A percentile compares a stretch with the other conserved stretches of the same genome.
Conservation (phyloP, 2,888 invertebrate species). For the Coecobrya sp. region DNA sequence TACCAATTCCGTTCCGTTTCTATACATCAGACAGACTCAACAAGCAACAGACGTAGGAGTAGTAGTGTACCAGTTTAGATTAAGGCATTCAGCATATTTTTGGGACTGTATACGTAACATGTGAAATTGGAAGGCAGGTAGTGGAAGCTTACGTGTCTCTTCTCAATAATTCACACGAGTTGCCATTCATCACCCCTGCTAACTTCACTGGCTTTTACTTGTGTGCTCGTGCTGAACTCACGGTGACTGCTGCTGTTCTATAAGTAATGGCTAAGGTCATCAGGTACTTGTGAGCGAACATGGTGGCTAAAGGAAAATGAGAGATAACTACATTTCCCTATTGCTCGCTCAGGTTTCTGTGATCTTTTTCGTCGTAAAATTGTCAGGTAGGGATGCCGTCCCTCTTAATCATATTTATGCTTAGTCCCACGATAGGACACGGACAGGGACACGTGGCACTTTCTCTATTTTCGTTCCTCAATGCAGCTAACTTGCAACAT, state of each 20-base stretch:
- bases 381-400: neutral
- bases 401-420: slow-evolving; percentile 16
- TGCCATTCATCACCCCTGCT: slow-evolving; percentile 59
- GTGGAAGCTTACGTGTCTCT: slow-evolving; percentile 55
- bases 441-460: neutral
- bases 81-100: too few species aligned
- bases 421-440: neutral
- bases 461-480: neutral
- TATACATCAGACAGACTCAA: neutral
- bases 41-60: slow-evolving; percentile 6
- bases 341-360: neutral
- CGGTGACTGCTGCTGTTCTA: neutral
- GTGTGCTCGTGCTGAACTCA: slow-evolving; percentile 2
- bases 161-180: slow-evolving; percentile 72
- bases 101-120: neutral
- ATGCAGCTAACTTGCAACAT: neutral
- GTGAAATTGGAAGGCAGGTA: slow-evolving; percentile 1
- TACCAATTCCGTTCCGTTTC: slow-evolving; percentile 3
- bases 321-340: slow-evolving; percentile 28
- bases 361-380: slow-evolving; percentile 2
- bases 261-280: neutral
- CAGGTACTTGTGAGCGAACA: neutral
- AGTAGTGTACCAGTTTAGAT: neutral
- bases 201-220: slow-evolving; percentile 28
- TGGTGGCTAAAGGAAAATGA: neutral